Evolutionary conservation across 2,888 invertebrate species (phyloP).

Genomic region (Drosophila kokeensis): DNA sequence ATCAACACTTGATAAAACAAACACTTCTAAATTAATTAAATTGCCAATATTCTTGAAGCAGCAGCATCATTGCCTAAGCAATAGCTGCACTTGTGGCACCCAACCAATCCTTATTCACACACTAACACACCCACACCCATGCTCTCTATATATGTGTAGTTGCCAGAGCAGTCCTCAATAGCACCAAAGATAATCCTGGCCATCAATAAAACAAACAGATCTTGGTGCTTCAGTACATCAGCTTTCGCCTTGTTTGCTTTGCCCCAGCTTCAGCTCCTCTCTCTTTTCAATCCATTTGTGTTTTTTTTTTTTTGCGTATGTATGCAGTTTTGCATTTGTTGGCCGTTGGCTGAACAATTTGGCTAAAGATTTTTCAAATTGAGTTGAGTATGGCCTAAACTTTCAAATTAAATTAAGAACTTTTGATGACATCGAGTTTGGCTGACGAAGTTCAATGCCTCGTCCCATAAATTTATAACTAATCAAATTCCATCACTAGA

Average conservation of each 20-base stretch:
- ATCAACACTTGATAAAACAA: conserved; percentile 81
- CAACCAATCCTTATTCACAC: conserved; percentile 1
- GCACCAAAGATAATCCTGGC: conserved; percentile 72
- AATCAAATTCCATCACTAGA: conserved; percentile 23
- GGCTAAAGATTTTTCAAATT: conserved; percentile 63
- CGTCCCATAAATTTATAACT: conserved; percentile 47
- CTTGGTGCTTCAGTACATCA: conserved; percentile 42
- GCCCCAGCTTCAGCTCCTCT: conserved; percentile 32
- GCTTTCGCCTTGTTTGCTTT: conserved; percentile 54
- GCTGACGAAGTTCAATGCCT: conserved; percentile 13
- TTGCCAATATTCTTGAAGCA: conserved; percentile 77
- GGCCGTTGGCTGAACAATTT: conserved; percentile 62
- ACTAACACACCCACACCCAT: conserved; percentile 6
- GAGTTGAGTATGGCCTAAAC: conserved; percentile 61
- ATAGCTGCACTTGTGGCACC: conserved; percentile 31
- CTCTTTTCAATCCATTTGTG: conserved; percentile 11
- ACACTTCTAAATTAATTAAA: conserved; percentile 82
- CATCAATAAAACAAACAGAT: conserved; percentile 79
- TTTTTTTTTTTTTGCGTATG: conserved; percentile 8
- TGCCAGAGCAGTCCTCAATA: conserved; percentile 66
- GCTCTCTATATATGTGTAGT: conserved; percentile 31
- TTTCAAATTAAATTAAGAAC: conserved; percentile 66
- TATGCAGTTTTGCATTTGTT: conserved; percentile 44
- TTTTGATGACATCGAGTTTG: conserved; percentile 16
- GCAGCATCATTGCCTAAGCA: conserved; percentile 42